Base-by-base conservation (phyloP, 30 jellyfish, hydroid and myxozoan species). In the Cassiopea xamachana region DNA sequence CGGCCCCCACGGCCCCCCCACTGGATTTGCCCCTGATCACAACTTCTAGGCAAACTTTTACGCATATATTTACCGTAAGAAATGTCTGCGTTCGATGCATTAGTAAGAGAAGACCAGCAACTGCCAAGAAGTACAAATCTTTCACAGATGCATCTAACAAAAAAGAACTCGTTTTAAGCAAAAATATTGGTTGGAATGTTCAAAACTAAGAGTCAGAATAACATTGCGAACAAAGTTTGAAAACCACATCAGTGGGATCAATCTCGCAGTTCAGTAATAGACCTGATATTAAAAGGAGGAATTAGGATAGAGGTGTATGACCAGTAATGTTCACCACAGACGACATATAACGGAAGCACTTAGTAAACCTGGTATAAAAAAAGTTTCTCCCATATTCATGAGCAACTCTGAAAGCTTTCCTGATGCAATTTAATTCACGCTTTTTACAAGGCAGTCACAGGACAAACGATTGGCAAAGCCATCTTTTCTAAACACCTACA, bases 81-180 rank as follows among this genome's bases (percentile, higher is more conserved):
- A 96, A 96, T 76, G 97, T 82, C 77, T 96, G 99, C 39, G 99
- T 96, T 48, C 97, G 94, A 81, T 96, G 99, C 45, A 96, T 91
- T 75, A 96, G 45, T 60, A 96, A 73, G 82, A 96, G 97, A 6
- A 96, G 93, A 46, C 93, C 93, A 45, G 99, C 99, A 67, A 96
- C 99, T 51, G 98, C 98, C 50, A 96, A 83, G 94, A 96, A 96
- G 82, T 93, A 93, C 92, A 96, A 81, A 79, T 96, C 99, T 86
- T 96, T 96, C 71, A 96, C 91, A 10, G 99, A 96, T 68, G 99
- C 99, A 81, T 96, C 99, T 96, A 62, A 0, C 61, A 64, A 2
- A 50, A 90, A 68, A 74, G 27, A 9, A 61, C 6, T 8, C 9
- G 74, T 64, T 5, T 59, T 6, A 59, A 6, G 69, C 69, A 59